A percentile compares a stretch with the other conserved stretches of the same genome.
phyloP scores from a whole-genome alignment of 1,140 invertebrate genomes.

The Whitmania pigra region DNA sequence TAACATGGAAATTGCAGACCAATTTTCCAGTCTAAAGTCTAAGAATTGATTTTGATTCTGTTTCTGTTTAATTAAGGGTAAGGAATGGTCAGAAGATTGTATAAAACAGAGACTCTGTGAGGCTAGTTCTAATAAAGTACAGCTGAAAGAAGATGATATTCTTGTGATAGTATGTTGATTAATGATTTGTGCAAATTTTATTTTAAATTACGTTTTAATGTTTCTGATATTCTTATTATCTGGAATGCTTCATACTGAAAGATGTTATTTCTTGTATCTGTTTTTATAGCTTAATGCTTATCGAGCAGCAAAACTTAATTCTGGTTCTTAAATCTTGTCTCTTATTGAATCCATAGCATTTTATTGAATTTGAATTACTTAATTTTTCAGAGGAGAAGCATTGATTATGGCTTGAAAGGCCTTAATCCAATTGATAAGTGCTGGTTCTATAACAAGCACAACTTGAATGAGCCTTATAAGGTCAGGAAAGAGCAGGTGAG shows the following conservation, averaged over 20 bases:
- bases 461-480: background rate
- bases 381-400: background rate
- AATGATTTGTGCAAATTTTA: no score
- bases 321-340: no score
- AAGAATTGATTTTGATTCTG: background rate
- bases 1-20: background rate
- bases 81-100: no score
- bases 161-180: no score
- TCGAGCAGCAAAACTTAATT: background rate
- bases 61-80: no score
- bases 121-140: no score
- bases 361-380: no score
- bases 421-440: background rate
- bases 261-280: background rate
- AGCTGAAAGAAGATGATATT: no score
- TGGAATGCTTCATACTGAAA: no score
- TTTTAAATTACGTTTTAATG: no score
- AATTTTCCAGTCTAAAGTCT: background rate
- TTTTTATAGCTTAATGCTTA: background rate
- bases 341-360: no score
- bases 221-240: background rate
- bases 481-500: background rate
- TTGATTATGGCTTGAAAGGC: background rate
- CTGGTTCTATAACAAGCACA: background rate
- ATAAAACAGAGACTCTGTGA: no score